Conservation (phyloP, 2,888 invertebrate genomes). For the Adela reaumurella region DNA sequence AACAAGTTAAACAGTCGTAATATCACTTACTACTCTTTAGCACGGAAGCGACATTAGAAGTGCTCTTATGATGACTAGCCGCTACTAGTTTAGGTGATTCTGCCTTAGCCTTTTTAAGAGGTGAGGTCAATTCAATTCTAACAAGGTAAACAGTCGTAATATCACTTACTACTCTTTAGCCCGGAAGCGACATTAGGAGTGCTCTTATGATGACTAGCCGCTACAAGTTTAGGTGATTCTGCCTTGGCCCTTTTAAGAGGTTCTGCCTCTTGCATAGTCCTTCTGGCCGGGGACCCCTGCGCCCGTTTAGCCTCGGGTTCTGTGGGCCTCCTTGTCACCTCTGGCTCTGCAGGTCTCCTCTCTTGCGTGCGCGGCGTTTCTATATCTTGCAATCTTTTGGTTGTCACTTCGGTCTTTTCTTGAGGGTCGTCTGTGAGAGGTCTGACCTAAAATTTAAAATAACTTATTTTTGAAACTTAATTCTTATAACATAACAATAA, state of each 20-base stretch:
- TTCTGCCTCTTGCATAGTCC: conserved; percentile 43
- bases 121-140: too few species aligned
- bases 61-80: conserved; percentile 58
- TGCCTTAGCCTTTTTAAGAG: conserved; percentile 9
- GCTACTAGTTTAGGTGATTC: neutral
- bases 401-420: conserved; percentile 23
- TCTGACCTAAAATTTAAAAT: conserved; percentile 33
- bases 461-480: too few species aligned
- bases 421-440: conserved; percentile 32
- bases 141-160: too few species aligned
- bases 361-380: neutral
- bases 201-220: conserved; percentile 55
- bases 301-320: conserved; percentile 44
- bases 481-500: too few species aligned
- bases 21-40: conserved; percentile 35
- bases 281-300: conserved; percentile 43
- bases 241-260: conserved; percentile 41
- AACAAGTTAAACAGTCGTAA: too few species aligned
- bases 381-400: conserved; percentile 15
- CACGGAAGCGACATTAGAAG: conserved; percentile 58
- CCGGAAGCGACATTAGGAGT: conserved; percentile 60
- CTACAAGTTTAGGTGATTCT: neutral
- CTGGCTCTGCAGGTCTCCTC: conserved; percentile 19
- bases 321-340: conserved; percentile 25
- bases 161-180: conserved; percentile 32